Percentiles rank a stretch among this genome's conserved stretches.
These are phyloP conservation scores for Hystrix brachyura DNA, from an alignment of 2,113 vertebrate genomes.

Conservation along the genomic window DNA sequence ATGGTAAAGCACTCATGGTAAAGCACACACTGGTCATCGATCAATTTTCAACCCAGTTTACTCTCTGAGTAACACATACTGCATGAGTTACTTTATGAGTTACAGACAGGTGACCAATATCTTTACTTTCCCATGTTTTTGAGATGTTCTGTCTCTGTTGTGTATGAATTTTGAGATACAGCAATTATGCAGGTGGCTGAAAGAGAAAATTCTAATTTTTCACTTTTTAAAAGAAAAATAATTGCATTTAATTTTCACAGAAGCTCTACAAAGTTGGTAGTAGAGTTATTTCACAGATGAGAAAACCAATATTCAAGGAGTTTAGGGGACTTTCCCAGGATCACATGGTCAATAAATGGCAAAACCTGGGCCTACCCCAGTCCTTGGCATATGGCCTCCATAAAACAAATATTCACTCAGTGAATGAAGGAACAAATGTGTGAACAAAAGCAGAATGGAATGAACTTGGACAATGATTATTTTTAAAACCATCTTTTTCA, in stretches of 20 bases:
- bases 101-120: not conserved
- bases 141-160: not conserved
- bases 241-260: not conserved
- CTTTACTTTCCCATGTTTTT: not conserved
- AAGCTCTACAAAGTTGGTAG: not conserved
- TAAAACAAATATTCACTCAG: not conserved
- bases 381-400: not conserved
- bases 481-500: slow-evolving; percentile 34
- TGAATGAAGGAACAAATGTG: not conserved
- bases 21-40: not conserved
- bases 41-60: not conserved
- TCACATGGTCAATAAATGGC: not conserved
- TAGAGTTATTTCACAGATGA: slow-evolving; percentile 36
- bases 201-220: slow-evolving; percentile 11
- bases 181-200: not conserved
- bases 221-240: slow-evolving; percentile 26
- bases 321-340: not conserved
- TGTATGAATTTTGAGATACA: not conserved
- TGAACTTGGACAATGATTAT: not conserved
- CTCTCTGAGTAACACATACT: not conserved
- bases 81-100: not conserved
- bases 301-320: not conserved
- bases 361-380: not conserved
- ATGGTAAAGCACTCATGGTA: not conserved
- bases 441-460: not conserved